Evolutionary conservation across 1,140 invertebrate species (phyloP).

Genomic region (Halyomorpha halys): DNA sequence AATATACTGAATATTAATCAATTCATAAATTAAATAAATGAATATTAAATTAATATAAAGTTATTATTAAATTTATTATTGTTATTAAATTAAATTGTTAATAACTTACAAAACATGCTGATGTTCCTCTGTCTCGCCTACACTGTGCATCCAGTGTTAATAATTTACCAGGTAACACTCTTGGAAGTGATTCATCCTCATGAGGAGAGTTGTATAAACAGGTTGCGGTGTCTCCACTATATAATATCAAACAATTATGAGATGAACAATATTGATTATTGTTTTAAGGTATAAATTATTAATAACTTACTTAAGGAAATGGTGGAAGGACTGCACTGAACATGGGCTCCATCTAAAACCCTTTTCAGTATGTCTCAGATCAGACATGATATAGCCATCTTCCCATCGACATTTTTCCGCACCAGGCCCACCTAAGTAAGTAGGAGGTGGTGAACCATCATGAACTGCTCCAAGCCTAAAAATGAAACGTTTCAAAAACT

Average conservation of each 20-base stretch:
- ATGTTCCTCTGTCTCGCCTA: slow-evolving; percentile 83
- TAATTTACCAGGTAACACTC: slow-evolving; percentile 80
- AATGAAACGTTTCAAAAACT: slow-evolving; percentile 33
- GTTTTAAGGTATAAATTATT: too few relatives aligned
- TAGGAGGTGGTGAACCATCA: slow-evolving; percentile 87
- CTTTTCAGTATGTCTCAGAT: slow-evolving; percentile 84
- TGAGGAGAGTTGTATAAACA: slow-evolving; percentile 89
- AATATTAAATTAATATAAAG: too few relatives aligned
- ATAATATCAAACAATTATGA: slow-evolving; percentile 30
- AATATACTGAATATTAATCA: too few relatives aligned
- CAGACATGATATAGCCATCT: slow-evolving; percentile 93
- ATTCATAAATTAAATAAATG: too few relatives aligned
- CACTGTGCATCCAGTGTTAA: slow-evolving; percentile 85
- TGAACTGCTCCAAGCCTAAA: slow-evolving; percentile 82
- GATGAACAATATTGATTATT: too few relatives aligned
- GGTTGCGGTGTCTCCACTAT: slow-evolving; percentile 84
- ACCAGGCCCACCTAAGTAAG: slow-evolving; percentile 87
- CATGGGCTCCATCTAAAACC: slow-evolving; percentile 91
- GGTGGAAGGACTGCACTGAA: slow-evolving; percentile 87
- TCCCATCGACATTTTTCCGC: slow-evolving; percentile 91
- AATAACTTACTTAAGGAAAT: slow-evolving; percentile 76
- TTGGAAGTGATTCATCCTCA: slow-evolving; percentile 77
- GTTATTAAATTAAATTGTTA: too few relatives aligned
- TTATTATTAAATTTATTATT: too few relatives aligned
- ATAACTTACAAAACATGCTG: slow-evolving; percentile 75